Evolutionary conservation across 2,113 vertebrate genomes (phyloP), one percentile per base, ranked within the genome.

Genomic region (Oncorhynchus nerka): DNA sequence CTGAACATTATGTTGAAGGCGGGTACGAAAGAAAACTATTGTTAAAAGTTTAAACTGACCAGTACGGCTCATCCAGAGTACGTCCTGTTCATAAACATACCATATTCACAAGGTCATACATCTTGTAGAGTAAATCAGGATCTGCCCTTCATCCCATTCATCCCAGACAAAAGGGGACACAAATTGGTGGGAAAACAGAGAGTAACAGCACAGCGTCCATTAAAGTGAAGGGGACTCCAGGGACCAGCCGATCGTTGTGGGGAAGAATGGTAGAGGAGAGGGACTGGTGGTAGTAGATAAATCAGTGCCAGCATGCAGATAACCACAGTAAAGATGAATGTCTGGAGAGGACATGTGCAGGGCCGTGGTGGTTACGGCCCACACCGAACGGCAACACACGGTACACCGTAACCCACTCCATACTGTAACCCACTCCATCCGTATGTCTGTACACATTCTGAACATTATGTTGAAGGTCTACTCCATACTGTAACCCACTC

Each of bases 221-320:
- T 94, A 93, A 84, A 92, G 95, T 94, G 91, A 94, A 95, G 94
- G 95, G 95, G 94, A 92, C 96, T 93, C 95, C 73, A 75, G 96
- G 95, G 96, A 97, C 87, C 88, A 7, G 88, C 93, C 93, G 90
- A 93, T 94, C 93, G 92, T 89, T 88, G 94, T 71, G 83, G 92
- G 95, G 95, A 95, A 95, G 94, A 96, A 95, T 93, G 89, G 94
- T 81, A 79, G 81, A 55, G 82, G 80, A 89, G 91, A 88, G 88
- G 77, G 89, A 93, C 88, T 84, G 90, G 89, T 91, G 85, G 83
- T 84, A 73, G 88, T 90, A 95, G 95, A 98, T 97, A 94, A 95
- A 98, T 97, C 95, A 95, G 94, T 94, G 84, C 93, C 88, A 87
- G 86, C 90, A 96, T 97, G 96, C 95, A 97, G 95, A 97, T 96